A percentile compares a stretch with the other conserved stretches of the same genome.
These are phyloP conservation scores for Latrodectus hesperus DNA, from an alignment of 2,888 invertebrate species.

Conservation along the genomic window DNA sequence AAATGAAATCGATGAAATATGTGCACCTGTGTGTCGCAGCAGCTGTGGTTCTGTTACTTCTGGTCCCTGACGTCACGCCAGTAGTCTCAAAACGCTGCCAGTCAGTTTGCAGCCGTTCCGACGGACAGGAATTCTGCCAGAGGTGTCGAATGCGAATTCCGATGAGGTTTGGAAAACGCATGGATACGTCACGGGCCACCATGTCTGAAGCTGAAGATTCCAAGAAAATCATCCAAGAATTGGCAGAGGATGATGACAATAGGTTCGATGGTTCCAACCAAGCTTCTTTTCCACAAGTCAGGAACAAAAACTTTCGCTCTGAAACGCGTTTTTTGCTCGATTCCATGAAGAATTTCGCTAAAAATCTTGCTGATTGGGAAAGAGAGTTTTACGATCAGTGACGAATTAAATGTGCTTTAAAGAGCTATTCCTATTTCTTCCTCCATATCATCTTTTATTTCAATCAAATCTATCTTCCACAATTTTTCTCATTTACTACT, in stretches of 20 bases:
- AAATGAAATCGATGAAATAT: constrained; percentile 30
- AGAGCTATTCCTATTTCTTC: neutral
- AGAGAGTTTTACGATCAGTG: constrained; percentile 30
- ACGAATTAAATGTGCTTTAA: neutral
- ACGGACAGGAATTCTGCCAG: constrained; percentile 67
- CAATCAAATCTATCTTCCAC: neutral
- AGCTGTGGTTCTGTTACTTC: constrained; percentile 10
- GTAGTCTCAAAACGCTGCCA: constrained; percentile 55
- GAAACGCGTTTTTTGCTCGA: constrained; percentile 36
- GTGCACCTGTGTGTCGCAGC: constrained; percentile 15
- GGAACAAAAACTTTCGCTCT: neutral
- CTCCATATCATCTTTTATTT: neutral
- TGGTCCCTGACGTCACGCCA: constrained; percentile 22
- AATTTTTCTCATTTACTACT: neutral
- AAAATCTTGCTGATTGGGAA: constrained; percentile 50
- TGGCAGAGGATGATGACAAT: constrained; percentile 23
- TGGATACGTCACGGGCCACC: neutral
- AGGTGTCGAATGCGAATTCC: constrained; percentile 68
- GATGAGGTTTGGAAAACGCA: constrained; percentile 68
- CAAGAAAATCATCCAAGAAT: constrained; percentile 17
- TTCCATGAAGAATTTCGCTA: constrained; percentile 46
- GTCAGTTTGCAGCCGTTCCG: constrained; percentile 67
- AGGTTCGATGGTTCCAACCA: constrained; percentile 10
- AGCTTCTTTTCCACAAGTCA: neutral
- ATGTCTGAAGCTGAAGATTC: neutral